A percentile compares a stretch with the other conserved stretches of the same genome.
These are phyloP conservation scores for Myathropa florea DNA, from an alignment of 2,888 invertebrate species.

Conservation along the genomic window DNA sequence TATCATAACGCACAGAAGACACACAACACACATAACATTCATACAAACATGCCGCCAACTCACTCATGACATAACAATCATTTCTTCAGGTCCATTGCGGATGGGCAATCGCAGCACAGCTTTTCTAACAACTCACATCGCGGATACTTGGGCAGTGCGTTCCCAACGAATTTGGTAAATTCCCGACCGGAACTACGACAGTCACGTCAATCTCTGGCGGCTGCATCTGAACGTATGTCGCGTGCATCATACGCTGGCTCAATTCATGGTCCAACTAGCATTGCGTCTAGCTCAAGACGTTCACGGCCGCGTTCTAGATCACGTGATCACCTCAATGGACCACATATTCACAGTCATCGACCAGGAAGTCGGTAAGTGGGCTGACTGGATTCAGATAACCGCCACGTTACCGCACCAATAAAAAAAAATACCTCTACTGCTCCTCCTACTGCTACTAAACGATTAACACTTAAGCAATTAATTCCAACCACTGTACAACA, in stretches of 20 bases:
- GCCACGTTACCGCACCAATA: constrained; percentile 46
- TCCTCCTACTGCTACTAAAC: constrained; percentile 4
- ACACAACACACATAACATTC: constrained; percentile 27
- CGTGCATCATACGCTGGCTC: constrained; percentile 87
- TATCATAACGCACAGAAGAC: constrained; percentile 20
- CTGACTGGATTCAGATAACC: constrained; percentile 56
- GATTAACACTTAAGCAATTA: constrained; percentile 31
- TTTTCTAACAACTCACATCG: constrained; percentile 91
- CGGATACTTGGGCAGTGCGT: constrained; percentile 85
- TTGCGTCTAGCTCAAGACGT: constrained; percentile 85
- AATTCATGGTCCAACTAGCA: constrained; percentile 84
- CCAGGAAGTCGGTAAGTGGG: constrained; percentile 88
- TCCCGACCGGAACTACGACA: constrained; percentile 91
- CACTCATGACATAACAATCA: constrained; percentile 52
- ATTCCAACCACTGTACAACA: background rate
- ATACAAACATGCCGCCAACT: background rate
- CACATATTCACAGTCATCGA: constrained; percentile 82
- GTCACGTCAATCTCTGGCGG: constrained; percentile 92
- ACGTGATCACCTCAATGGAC: constrained; percentile 83
- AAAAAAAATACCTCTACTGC: constrained; percentile 6
- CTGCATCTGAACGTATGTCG: constrained; percentile 90
- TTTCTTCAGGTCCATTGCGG: constrained; percentile 87
- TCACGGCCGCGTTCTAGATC: constrained; percentile 90
- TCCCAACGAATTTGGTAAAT: constrained; percentile 89
- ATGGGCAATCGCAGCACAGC: constrained; percentile 94